Base-by-base conservation (phyloP, 2,113 vertebrate genomes). In the Lepidiolamprologus cunningtoni region DNA sequence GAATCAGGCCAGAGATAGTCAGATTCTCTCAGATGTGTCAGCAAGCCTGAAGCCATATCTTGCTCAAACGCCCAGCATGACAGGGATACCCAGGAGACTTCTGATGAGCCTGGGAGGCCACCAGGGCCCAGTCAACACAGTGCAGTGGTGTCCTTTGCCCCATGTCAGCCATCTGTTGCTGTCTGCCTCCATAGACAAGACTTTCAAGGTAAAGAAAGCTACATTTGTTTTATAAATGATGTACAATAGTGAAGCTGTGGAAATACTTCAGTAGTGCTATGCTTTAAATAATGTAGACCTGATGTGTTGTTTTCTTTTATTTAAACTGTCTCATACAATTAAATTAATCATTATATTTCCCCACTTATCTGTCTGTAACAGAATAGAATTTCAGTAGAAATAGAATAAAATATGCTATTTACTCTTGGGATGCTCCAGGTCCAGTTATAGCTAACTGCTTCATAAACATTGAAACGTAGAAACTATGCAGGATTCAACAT, bases 121-220 rank as follows among this genome's bases (percentile, higher is more conserved):
- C 89, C 91, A 94, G 0, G 97, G 97, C 10, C 97, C 98, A 0
- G 97, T 99, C 58, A 99, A 98, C 95, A 95, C 93, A 2, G 91
- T 99, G 55, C 97, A 97, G 79, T 99, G 99, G 99, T 98, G 97
- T 90, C 98, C 98, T 2, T 95, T 97, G 5, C 89, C 81, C 55
- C 95, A 96, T 4, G 94, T 91, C 83, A 98, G 98, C 81, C 98
- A 99, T 82, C 89, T 99, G 90, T 97, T 99, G 73, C 97, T 99
- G 78, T 99, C 99, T 0, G 96, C 97, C 4, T 99, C 99, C 66
- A 99, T 99, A 98, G 99, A 99, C 93, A 97, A 96, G 89, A 98
- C 97, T 19, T 80, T 98, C 85, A 99, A 99, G 98, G 98, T 99
- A 97, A 96, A 66, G 6, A 11, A 11, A 50, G 17, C 37, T 31